Evolutionary conservation across 2,113 vertebrate species (phyloP).

Genomic region (Tragelaphus scriptus): DNA sequence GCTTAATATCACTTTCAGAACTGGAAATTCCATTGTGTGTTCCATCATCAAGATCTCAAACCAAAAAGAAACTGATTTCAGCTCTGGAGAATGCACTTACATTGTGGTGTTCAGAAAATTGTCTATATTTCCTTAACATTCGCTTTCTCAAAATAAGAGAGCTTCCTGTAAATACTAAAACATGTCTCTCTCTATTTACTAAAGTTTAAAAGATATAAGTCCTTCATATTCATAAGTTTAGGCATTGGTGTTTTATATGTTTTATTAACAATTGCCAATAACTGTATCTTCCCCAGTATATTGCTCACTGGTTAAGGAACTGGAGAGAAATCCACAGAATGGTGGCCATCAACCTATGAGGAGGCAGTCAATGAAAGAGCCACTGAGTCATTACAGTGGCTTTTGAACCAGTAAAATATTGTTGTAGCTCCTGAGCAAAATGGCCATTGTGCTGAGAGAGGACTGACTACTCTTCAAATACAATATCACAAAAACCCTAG

Average conservation of each 20-base stretch:
- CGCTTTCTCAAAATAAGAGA: neutral
- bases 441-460: neutral
- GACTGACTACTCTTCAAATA: neutral
- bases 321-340: neutral
- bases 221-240: neutral
- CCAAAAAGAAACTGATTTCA: neutral
- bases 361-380: neutral
- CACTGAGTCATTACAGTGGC: neutral
- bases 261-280: neutral
- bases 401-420: neutral
- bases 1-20: constrained; percentile 45
- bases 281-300: neutral
- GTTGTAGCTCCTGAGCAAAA: neutral
- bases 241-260: neutral
- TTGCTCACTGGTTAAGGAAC: neutral
- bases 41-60: constrained; percentile 1
- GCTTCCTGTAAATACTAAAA: neutral
- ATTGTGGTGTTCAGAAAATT: neutral
- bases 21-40: constrained; percentile 18
- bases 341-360: neutral
- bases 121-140: neutral
- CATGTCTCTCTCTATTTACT: neutral
- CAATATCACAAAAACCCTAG: neutral
- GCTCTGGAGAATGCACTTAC: neutral
- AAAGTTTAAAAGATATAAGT: neutral